Percentiles rank a stretch among this genome's conserved stretches.
Conservation (phyloP, 2,113 vertebrate species). For the Cinclus mexicanus region DNA sequence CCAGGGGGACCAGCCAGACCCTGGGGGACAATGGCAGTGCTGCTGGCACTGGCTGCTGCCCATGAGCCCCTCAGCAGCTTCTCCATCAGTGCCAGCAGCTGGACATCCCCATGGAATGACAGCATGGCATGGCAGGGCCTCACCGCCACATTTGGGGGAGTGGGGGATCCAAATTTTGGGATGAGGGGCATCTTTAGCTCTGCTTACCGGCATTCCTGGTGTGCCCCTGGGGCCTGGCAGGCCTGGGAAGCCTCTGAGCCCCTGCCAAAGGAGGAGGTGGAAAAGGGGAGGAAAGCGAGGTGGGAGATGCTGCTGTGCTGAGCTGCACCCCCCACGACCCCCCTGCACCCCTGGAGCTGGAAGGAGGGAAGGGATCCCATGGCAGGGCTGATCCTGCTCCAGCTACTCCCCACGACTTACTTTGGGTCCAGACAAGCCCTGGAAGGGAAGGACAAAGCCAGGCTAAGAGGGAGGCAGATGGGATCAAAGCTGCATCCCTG, state of each 20-base stretch:
- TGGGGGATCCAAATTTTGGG: not conserved
- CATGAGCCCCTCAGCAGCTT: not conserved
- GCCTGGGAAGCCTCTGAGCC: conserved; percentile 84
- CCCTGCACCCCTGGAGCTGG: not conserved
- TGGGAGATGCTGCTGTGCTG: not conserved
- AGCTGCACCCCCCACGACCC: not conserved
- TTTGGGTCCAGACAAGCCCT: conserved; percentile 83
- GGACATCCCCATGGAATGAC: rapidly evolving
- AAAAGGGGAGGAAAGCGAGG: not conserved
- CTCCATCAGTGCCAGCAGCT: not conserved
- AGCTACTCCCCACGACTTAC: conserved; percentile 46
- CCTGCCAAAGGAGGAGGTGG: conserved; percentile 62
- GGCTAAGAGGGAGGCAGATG: not conserved
- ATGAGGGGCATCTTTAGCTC: rapidly evolving
- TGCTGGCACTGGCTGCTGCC: not conserved
- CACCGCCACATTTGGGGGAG: rapidly evolving
- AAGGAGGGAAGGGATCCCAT: not conserved
- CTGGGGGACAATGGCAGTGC: conserved; percentile 60
- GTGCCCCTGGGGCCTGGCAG: conserved; percentile 74
- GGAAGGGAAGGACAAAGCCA: not conserved
- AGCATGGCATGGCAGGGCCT: rapidly evolving
- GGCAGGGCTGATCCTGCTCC: not conserved
- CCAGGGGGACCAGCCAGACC: conserved; percentile 81
- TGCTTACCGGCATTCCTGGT: conserved; percentile 78
- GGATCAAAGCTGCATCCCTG: rapidly evolving